Evolutionary conservation across 30 jellyfish, hydroid and myxozoan species (phyloP).

Genomic region (Turritopsis dohrnii): DNA sequence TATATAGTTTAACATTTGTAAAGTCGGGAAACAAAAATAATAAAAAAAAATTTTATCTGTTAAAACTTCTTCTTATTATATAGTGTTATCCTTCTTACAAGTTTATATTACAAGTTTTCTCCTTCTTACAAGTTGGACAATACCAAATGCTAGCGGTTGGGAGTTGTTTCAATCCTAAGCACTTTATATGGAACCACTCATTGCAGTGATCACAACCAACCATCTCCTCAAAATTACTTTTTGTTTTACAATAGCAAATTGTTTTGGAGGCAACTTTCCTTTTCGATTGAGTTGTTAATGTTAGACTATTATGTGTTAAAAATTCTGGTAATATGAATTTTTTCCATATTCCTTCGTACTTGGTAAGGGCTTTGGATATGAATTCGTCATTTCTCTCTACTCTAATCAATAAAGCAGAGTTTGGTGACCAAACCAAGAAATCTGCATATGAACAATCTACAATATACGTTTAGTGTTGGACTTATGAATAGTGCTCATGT

Average conservation of each 20-base stretch:
- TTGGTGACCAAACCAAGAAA: not conserved
- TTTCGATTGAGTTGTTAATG: not conserved
- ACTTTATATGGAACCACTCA: too few species aligned
- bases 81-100: too few species aligned
- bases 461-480: not conserved
- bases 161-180: not conserved
- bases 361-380: not conserved
- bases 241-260: not conserved
- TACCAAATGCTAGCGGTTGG: not conserved
- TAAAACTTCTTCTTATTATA: too few species aligned
- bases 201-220: constrained; percentile 1
- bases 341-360: not conserved
- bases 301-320: not conserved
- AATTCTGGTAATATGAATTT: not conserved
- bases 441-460: not conserved
- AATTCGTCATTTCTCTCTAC: not conserved
- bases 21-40: too few species aligned
- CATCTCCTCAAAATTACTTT: not conserved
- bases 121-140: not conserved
- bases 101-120: not conserved
- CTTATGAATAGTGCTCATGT: not conserved
- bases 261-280: not conserved
- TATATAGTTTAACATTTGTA: too few species aligned
- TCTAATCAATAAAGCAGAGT: not conserved
- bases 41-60: too few species aligned